Base-by-base conservation (phyloP, 2,113 vertebrate species). In the Mus pahari region DNA sequence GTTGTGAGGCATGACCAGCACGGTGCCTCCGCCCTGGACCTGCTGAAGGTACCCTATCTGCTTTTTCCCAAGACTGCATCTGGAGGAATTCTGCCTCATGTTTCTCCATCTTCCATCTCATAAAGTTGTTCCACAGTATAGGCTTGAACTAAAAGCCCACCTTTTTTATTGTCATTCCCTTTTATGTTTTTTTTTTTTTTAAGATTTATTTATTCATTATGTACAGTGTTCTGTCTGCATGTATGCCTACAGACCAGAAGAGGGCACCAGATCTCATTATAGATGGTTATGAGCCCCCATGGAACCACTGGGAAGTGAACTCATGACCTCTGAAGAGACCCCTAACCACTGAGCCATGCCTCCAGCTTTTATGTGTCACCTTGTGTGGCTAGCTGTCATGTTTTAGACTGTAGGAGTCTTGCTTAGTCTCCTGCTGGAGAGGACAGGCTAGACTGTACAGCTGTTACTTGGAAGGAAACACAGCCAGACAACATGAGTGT, bases 401-500 rank as follows among this genome's bases (percentile, higher is more conserved):
- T 31, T 62, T 60, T 13, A 58, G 70, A 68, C 20, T 4, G 4
- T 24, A 60, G 79, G 48, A n/a, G 64, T 50, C 31, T 50, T 64
- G 33, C 28, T 33, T 66, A 6, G 20, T 42, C 22, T 48, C 22
- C 24, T 28, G 3, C 42, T 53, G 28, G 58, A 86, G 10, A 45
- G 16, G 64, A 48, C 17, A n/a, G 33, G 55, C 75, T 42, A 39
- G n/a, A n/a, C 17, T 31, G 2, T 7, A 14, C 0, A 2, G 50
- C 36, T 17, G 33, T 39, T 24, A 87, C 28, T 19, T 13, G 3
- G 19, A 16, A 71, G n/a, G 31, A 55, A 77, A 64, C 36, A 3
- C 0, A 39, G 24, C 5, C 16, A 9, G 48, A 39, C 55, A 45
- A 17, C 0, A 0, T 1, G 24, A n/a, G 60, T 24, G 28, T 50